Conservation (phyloP, 1,140 invertebrate genomes). For the Papilio xuthus region DNA sequence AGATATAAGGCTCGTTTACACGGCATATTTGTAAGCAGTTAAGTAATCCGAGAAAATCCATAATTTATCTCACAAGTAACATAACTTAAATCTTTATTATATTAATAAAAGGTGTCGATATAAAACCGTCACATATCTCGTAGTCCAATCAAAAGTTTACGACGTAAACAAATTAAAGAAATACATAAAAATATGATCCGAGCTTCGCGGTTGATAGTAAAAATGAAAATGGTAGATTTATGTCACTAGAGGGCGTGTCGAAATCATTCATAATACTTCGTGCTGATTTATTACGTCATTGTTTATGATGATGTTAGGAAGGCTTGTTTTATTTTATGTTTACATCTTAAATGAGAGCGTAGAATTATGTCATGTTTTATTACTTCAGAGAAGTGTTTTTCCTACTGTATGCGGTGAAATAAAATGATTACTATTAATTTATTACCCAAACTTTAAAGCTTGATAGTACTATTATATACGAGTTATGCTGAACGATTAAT, state of each 20-base stretch:
- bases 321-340: slow-evolving; percentile 26
- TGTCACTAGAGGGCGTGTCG: slow-evolving; percentile 53
- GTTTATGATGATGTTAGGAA: slow-evolving; percentile 21
- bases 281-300: slow-evolving; percentile 34
- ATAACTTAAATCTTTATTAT: background rate
- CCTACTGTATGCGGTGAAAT: slow-evolving; percentile 13
- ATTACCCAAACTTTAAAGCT: background rate
- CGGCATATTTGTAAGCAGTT: background rate
- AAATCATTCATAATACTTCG: slow-evolving; percentile 44
- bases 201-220: slow-evolving; percentile 50
- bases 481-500: background rate
- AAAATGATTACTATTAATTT: background rate
- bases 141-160: slow-evolving; percentile 50
- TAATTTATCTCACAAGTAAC: slow-evolving; percentile 7
- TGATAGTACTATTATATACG: background rate
- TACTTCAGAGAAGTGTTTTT: background rate
- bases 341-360: background rate
- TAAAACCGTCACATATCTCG: slow-evolving; percentile 32
- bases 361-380: background rate
- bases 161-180: slow-evolving; percentile 48
- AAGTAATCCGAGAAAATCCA: background rate
- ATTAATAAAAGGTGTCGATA: slow-evolving; percentile 28
- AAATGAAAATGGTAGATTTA: slow-evolving; percentile 54
- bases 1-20: no score
- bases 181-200: slow-evolving; percentile 52